Percentiles rank a stretch among this genome's conserved stretches.
phyloP scores from a whole-genome alignment of 1,140 invertebrate species.

The Harlomillsia oculata region DNA sequence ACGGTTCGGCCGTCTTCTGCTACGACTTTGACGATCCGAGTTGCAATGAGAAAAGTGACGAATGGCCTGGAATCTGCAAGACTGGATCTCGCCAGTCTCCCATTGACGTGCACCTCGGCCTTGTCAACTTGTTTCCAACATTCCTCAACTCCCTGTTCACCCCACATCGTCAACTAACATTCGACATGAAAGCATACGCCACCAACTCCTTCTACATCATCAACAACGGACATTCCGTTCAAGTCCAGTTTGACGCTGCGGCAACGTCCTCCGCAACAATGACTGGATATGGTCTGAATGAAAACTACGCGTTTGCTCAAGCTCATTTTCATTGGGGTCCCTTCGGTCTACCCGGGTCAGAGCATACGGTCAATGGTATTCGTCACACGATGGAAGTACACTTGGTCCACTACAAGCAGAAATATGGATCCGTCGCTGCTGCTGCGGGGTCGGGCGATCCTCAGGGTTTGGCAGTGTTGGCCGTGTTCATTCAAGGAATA shows the following conservation, averaged over 20 bases:
- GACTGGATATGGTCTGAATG: conserved; percentile 37
- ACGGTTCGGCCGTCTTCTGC: not conserved
- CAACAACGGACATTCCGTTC: conserved; percentile 39
- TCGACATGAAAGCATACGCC: conserved; percentile 35
- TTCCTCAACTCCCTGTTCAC: not conserved
- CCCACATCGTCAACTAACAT: not conserved
- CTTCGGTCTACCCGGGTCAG: conserved; percentile 43
- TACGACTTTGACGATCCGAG: not conserved
- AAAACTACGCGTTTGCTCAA: conserved; percentile 41
- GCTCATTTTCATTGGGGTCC: conserved; percentile 49
- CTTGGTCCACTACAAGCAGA: conserved; percentile 44
- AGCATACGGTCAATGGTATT: conserved; percentile 45
- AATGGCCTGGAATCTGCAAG: conserved; percentile 2
- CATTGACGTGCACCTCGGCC: conserved; percentile 20
- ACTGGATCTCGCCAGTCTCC: conserved; percentile 34
- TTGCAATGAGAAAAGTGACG: not conserved
- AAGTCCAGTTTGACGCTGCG: conserved; percentile 9
- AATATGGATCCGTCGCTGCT: conserved; percentile 39
- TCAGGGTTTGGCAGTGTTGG: conserved; percentile 44
- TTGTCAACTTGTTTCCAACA: not conserved
- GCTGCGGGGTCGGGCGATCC: conserved; percentile 41
- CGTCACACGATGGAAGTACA: conserved; percentile 39
- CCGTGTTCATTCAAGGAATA: conserved; percentile 43
- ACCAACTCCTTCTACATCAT: conserved; percentile 21
- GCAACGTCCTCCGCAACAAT: conserved; percentile 10